Percentiles rank a stretch among this genome's conserved stretches.
These are phyloP conservation scores for Nysson spinosus DNA, from an alignment of 2,888 invertebrate genomes.

Conservation along the genomic window DNA sequence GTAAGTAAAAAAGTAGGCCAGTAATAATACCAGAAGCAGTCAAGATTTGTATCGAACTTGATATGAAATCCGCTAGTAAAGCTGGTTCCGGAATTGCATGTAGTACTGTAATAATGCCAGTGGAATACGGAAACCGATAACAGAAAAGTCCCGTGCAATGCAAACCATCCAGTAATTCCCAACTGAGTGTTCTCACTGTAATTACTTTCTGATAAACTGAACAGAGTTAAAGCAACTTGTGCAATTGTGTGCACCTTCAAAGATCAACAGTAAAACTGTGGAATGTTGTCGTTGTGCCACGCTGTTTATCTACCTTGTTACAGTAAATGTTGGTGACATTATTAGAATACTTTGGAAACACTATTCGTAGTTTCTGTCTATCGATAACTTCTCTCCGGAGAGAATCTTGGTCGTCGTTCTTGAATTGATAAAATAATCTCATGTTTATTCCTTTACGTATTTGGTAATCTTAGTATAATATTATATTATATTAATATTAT, in stretches of 20 bases:
- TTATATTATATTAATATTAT: no score
- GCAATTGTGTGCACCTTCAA: constrained; percentile 6
- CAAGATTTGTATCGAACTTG: not conserved
- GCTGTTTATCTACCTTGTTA: no score
- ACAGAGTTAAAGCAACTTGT: not conserved
- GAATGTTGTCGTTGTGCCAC: not conserved
- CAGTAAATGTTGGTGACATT: no score
- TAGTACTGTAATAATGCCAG: not conserved
- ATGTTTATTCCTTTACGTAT: no score
- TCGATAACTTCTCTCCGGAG: no score
- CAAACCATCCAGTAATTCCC: constrained; percentile 12
- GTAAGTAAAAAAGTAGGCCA: no score
- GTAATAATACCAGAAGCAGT: not conserved
- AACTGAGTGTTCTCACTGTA: constrained; percentile 20
- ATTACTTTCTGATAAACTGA: constrained; percentile 28
- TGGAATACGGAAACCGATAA: constrained; percentile 4
- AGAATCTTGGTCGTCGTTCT: no score
- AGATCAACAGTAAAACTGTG: not conserved
- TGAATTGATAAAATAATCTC: no score
- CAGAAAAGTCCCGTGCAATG: constrained; percentile 6
- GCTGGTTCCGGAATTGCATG: not conserved
- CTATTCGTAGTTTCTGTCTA: no score
- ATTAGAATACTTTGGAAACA: no score
- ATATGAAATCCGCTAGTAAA: not conserved
- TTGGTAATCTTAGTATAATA: no score